Percentiles rank a stretch among this genome's conserved stretches.
phyloP scores from a whole-genome alignment of 2,113 vertebrate species.

The Leucopsar rothschildi region DNA sequence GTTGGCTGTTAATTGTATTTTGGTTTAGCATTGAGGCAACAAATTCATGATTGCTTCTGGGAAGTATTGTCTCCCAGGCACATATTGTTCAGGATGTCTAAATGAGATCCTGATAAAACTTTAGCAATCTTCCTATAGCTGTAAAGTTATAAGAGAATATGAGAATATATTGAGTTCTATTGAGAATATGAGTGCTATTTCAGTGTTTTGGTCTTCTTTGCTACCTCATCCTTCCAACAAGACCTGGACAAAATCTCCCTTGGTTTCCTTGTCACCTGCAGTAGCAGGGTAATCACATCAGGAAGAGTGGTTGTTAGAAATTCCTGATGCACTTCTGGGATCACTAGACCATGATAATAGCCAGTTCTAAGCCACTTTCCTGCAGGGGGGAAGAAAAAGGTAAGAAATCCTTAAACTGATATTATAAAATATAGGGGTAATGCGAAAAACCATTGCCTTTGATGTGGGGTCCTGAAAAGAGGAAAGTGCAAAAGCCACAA shows the following conservation, averaged over 20 bases:
- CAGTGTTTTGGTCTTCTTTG: not conserved
- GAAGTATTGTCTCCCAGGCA: not conserved
- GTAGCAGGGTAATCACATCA: not conserved
- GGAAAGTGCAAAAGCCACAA: not conserved
- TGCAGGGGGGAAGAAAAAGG: fast-evolving
- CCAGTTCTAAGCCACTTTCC: not conserved
- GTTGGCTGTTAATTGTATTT: not conserved
- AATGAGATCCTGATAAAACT: not conserved
- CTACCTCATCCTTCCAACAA: not conserved
- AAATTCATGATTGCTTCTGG: not conserved
- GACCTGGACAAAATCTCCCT: not conserved
- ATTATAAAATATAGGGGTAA: not conserved
- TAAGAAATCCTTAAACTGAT: not conserved
- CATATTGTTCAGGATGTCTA: not conserved
- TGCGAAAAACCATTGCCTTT: not conserved
- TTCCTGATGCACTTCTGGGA: not conserved
- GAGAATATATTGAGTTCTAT: not conserved
- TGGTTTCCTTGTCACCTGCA: not conserved
- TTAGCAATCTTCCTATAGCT: not conserved
- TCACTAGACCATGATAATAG: not conserved
- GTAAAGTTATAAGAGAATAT: not conserved
- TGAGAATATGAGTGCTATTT: not conserved
- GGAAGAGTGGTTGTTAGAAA: not conserved
- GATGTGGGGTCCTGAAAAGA: not conserved
- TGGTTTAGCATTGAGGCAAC: not conserved